A percentile compares a stretch with the other conserved stretches of the same genome.
phyloP scores from a whole-genome alignment of 1,140 invertebrate species.

The Sycobia sp. region DNA sequence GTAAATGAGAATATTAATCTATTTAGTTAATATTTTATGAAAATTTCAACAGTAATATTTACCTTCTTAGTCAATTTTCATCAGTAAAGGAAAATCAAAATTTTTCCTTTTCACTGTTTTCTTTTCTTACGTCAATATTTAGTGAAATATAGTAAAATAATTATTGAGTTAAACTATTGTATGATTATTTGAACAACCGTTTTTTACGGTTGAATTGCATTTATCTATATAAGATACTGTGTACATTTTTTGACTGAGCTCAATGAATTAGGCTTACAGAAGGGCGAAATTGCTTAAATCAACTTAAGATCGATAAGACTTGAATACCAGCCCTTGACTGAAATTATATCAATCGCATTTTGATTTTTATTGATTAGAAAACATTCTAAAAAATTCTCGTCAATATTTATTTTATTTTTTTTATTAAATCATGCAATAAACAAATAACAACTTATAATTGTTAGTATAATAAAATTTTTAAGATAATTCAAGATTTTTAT shows the following conservation, averaged over 20 bases:
- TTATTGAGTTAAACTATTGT: constrained; percentile 17
- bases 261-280: constrained; percentile 26
- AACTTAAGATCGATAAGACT: constrained; percentile 16
- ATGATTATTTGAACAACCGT: constrained; percentile 22
- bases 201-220: constrained; percentile 20
- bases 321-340: constrained; percentile 4
- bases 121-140: constrained; percentile 12
- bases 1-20: constrained; percentile 10
- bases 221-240: constrained; percentile 22
- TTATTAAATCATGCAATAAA: no score
- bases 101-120: constrained; percentile 14
- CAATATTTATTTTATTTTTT: background rate
- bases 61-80: background rate
- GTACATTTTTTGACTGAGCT: constrained; percentile 29
- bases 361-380: constrained; percentile 21
- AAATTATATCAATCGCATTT: constrained; percentile 20
- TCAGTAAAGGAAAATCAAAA: constrained; percentile 1
- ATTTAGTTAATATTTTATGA: constrained; percentile 13
- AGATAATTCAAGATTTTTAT: background rate
- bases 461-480: background rate
- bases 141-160: constrained; percentile 23
- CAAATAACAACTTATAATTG: background rate
- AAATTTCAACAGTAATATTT: background rate
- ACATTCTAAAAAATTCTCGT: background rate
- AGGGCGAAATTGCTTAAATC: constrained; percentile 13